These are phyloP conservation scores for Pheosia tremula DNA, from an alignment of 2,888 invertebrate genomes.

Conservation along the genomic window DNA sequence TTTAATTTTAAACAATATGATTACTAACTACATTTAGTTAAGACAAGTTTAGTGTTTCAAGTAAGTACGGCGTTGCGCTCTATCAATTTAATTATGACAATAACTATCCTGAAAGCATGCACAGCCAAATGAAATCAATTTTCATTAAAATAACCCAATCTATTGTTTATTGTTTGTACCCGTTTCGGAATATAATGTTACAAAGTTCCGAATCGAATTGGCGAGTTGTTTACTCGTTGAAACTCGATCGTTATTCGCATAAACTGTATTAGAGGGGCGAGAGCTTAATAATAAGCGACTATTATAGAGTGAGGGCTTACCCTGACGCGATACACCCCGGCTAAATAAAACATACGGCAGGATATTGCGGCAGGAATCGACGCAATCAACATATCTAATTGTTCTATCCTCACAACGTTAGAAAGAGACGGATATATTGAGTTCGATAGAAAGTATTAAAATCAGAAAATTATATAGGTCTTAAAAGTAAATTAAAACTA, in stretches of 20 bases:
- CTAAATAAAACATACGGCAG: slow-evolving; percentile 40
- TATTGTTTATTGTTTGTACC: slow-evolving; percentile 11
- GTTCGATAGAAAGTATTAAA: too few species aligned
- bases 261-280: slow-evolving; percentile 58
- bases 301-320: slow-evolving; percentile 63
- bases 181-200: slow-evolving; percentile 23
- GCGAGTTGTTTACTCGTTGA: slow-evolving; percentile 58
- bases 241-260: slow-evolving; percentile 56
- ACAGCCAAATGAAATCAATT: background rate
- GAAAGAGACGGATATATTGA: background rate
- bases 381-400: background rate
- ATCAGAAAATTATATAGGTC: too few species aligned
- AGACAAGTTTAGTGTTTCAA: too few species aligned
- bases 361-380: background rate
- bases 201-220: slow-evolving; percentile 50
- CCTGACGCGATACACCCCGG: slow-evolving; percentile 41
- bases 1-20: too few species aligned
- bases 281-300: slow-evolving; percentile 71
- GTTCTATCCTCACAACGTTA: too few species aligned
- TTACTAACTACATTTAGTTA: too few species aligned
- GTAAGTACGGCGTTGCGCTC: too few species aligned
- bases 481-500: too few species aligned
- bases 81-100: too few species aligned
- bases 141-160: slow-evolving; percentile 21
- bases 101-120: too few species aligned